Evolutionary conservation across 2,797 vertebrate species (phyloP).

Genomic region (Mionectes olivaceus): DNA sequence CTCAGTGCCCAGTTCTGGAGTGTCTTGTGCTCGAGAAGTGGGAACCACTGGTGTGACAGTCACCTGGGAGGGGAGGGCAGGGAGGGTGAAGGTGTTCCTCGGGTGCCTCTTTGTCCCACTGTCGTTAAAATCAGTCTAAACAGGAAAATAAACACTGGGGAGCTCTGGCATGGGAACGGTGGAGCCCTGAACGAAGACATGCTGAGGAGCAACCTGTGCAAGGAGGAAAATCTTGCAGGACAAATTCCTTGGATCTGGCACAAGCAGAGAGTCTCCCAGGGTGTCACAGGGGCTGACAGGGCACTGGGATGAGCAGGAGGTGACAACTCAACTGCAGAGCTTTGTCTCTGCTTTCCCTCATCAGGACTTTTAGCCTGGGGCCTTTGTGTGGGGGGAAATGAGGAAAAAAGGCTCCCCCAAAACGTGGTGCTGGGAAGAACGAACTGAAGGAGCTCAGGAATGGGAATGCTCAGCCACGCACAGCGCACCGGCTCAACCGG

Average conservation of each 20-base stretch:
- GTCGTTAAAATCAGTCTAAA: not conserved
- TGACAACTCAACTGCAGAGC: not conserved
- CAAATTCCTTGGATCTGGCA: not conserved
- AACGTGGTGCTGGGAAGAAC: not conserved
- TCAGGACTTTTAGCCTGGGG: not conserved
- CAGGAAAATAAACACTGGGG: not conserved
- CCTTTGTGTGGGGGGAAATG: accelerated
- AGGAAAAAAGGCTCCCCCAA: not conserved
- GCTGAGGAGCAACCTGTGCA: not conserved
- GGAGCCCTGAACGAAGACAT: not conserved
- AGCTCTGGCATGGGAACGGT: not conserved
- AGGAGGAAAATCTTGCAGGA: not conserved
- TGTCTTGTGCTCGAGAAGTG: not conserved
- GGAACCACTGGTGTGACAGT: not conserved
- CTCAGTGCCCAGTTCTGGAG: not conserved
- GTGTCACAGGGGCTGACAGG: not conserved
- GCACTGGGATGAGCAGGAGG: not conserved
- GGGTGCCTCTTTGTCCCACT: not conserved
- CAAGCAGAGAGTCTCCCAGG: not conserved
- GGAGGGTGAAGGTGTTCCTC: not conserved
- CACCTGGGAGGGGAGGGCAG: not conserved
- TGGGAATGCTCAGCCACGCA: not conserved
- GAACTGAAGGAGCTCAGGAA: not conserved
- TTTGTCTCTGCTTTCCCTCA: not conserved
- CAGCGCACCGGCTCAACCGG: not conserved